Base-by-base conservation (phyloP, 2,888 invertebrate genomes). In the Homarus gammarus region DNA sequence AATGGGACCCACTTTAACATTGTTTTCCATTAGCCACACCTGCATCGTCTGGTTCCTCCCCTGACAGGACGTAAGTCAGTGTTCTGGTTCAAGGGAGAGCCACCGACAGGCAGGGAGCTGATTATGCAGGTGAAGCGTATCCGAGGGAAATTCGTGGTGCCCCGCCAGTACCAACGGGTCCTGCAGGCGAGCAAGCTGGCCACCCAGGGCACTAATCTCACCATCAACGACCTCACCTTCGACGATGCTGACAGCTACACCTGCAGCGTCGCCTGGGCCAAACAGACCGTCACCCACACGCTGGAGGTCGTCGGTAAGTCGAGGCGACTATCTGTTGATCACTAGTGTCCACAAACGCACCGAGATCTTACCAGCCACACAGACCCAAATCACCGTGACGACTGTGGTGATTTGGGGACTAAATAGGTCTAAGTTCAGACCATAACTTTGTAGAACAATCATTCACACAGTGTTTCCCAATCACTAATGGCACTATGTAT, bases 231-330 rank as follows among this genome's bases (percentile, higher is more conserved):
- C 56, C 56, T 87, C 56, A 61, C 56, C 2, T 38, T n/a, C 18
- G 49, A 72, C 0, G 86, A 87, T 72, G n/a, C 44, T 18, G 86
- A 51, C 70, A 81, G 33, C 56, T 87, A 87, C 70, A 87, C 79
- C 40, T 87, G 86, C 72, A 79, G 70, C 8, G 18, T 87, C 15
- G 70, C 86, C 36, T 51, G 79, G 40, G 79, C 72, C 10, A 40
- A 72, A 0, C 86, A 86, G 70, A 70, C 77, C 18, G 86, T 87
- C 70, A 87, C 86, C n/a, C 86, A 87, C 72, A 68, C 79, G 33
- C 81, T 87, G 18, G n/a, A 51, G 38, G 86, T 87, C 27, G 27
- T 33, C 1, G 86, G 86, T 87, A 70, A 78, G 85, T 77, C 22
- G 18, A 3, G 73, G 49, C 5, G n/a, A n/a, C n/a, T n/a, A n/a